Evolutionary conservation across 2,888 invertebrate genomes (phyloP), one percentile per base, ranked within the genome.

Genomic region (Cyrtodaria siliqua): DNA sequence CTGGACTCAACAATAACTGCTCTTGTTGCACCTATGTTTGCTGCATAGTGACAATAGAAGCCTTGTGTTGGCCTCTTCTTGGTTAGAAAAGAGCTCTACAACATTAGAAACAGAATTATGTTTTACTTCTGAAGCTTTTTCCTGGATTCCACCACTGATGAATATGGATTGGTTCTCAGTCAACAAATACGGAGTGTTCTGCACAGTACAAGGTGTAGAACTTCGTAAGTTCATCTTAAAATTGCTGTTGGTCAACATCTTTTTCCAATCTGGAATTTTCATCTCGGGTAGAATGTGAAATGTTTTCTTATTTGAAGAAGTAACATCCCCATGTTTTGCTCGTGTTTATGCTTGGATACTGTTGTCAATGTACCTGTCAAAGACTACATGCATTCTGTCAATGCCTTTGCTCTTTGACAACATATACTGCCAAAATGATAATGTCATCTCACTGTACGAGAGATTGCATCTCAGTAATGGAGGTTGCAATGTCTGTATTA

Each of bases 341-440:
- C 53, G 29, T 24, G 59, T 59, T 50, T 50, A 26, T 3, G 57
- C 23, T 16, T 67, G 49, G 3, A 49, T 24, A 26, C 60, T 68
- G 1, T 24, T 33, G 26, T 20, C 47, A 8, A 40, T 23, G 53
- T 68, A 68, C n/a, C 38, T 50, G 29, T 68, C 59, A 57, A 56
- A 68, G 1, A 68, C 68, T 29, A 44, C 44, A 42, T 68, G 68
- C 1, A 60, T 42, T 40, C 3, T 24, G 12, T 29, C 2, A 14
- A 56, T 40, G 27, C 49, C 56, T 27, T n/a, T 40, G 23, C 50
- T 29, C 2, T 26, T 38, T 9, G 8, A 2, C 3, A 59, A 14
- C 18, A 59, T 57, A 23, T 49, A 38, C 14, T 24, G 27, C 61
- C 61, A 61, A 33, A 52, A 40, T 9, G 1, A 9, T n/a, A 26